These are phyloP conservation scores for Passer domesticus DNA, from an alignment of 2,113 vertebrate genomes.

Conservation along the genomic window DNA sequence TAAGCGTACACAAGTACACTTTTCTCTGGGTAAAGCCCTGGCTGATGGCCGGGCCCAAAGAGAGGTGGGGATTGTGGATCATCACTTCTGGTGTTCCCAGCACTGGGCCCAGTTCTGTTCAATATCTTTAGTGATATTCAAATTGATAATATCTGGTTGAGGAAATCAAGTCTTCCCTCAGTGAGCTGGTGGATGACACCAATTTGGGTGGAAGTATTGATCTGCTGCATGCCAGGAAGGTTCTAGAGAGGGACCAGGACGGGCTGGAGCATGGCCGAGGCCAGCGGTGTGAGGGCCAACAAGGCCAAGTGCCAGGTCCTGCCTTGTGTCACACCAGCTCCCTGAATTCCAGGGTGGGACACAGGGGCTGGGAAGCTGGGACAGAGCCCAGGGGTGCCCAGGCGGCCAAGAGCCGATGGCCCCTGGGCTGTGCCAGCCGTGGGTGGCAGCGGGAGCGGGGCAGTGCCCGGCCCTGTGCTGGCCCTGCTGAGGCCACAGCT, in stretches of 20 bases:
- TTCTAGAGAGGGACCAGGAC: neutral
- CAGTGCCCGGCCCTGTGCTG: neutral
- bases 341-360: too few species aligned
- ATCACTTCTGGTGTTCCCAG: neutral
- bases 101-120: too few species aligned
- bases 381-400: neutral
- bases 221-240: neutral
- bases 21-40: neutral
- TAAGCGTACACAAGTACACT: rapidly evolving
- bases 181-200: neutral
- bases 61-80: too few species aligned
- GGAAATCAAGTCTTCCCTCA: neutral
- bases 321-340: too few species aligned
- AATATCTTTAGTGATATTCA: neutral
- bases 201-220: too few species aligned
- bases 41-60: rapidly evolving
- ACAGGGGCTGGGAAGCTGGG: neutral
- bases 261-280: rapidly evolving
- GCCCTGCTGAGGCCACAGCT: neutral
- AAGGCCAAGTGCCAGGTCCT: rapidly evolving
- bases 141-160: neutral
- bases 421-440: neutral
- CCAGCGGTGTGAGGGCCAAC: rapidly evolving
- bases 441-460: neutral
- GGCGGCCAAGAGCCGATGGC: neutral